A percentile compares a stretch with the other conserved stretches of the same genome.
These are phyloP conservation scores for Caenorhabditis angaria DNA, from an alignment of 2,888 invertebrate genomes.

Conservation along the genomic window DNA sequence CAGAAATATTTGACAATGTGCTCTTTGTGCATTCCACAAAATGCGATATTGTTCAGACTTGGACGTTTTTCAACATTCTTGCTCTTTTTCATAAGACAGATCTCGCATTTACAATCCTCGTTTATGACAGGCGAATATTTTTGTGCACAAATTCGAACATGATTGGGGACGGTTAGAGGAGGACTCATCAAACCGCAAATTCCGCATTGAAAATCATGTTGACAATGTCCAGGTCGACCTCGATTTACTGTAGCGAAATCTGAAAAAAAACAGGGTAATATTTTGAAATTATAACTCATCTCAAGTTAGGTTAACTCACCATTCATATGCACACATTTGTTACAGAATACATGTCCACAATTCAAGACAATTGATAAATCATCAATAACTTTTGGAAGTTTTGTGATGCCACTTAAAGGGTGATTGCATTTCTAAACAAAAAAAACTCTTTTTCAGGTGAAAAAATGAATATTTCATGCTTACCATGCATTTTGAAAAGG, in stretches of 20 bases:
- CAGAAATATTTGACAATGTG: neutral
- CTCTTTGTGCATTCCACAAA: neutral
- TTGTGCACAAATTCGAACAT: neutral
- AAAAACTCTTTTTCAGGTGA: neutral
- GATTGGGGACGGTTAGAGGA: neutral
- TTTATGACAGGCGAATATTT: neutral
- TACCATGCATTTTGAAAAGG: conserved; percentile 6
- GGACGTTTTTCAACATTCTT: neutral
- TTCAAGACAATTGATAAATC: conserved; percentile 8
- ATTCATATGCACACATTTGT: conserved; percentile 6
- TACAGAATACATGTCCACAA: conserved; percentile 6
- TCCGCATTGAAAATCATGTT: conserved; percentile 8
- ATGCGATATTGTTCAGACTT: conserved; percentile 2
- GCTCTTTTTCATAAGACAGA: neutral
- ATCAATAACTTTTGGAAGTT: neutral
- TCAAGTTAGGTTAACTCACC: neutral
- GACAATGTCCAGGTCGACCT: neutral
- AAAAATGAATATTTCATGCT: too few relatives aligned
- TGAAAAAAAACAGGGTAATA: conserved; percentile 6
- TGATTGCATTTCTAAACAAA: neutral
- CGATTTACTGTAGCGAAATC: neutral
- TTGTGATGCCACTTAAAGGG: conserved; percentile 1
- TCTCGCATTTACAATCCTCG: neutral
- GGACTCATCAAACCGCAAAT: conserved; percentile 9
- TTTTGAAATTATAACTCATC: neutral